Conservation (phyloP, 2,797 vertebrate genomes). For the Apodemus agrarius region DNA sequence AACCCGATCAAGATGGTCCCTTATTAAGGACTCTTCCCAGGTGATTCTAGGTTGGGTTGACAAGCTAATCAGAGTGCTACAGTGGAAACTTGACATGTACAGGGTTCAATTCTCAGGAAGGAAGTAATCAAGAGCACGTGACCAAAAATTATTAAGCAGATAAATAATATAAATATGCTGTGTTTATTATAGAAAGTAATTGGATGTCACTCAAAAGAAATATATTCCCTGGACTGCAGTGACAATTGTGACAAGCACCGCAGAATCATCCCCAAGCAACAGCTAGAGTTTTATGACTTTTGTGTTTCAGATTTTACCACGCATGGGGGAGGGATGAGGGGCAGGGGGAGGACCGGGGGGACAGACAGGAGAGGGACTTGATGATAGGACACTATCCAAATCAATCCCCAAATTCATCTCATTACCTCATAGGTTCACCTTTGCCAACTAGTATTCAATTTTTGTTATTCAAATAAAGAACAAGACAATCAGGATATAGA, state of each 20-base stretch:
- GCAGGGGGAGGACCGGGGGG: background rate
- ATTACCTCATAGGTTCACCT: background rate
- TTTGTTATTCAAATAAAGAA: background rate
- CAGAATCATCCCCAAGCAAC: background rate
- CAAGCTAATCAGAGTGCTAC: background rate
- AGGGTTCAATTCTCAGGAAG: background rate
- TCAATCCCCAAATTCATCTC: background rate
- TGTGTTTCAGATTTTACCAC: background rate
- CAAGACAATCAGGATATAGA: background rate
- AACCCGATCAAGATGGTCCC: background rate
- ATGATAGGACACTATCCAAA: background rate
- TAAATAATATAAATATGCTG: too few species aligned
- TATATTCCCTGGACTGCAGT: background rate
- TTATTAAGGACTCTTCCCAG: background rate
- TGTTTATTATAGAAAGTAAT: background rate
- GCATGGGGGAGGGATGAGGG: background rate
- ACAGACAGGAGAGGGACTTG: too few species aligned
- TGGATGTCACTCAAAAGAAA: background rate
- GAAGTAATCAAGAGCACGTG: background rate
- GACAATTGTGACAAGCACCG: background rate
- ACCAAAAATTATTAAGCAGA: background rate
- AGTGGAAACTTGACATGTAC: background rate
- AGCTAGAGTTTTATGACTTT: background rate
- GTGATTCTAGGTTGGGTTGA: background rate
- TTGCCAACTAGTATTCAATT: background rate